Evolutionary conservation across 2,888 invertebrate species (phyloP).

Genomic region (Alentia gelatinosa): DNA sequence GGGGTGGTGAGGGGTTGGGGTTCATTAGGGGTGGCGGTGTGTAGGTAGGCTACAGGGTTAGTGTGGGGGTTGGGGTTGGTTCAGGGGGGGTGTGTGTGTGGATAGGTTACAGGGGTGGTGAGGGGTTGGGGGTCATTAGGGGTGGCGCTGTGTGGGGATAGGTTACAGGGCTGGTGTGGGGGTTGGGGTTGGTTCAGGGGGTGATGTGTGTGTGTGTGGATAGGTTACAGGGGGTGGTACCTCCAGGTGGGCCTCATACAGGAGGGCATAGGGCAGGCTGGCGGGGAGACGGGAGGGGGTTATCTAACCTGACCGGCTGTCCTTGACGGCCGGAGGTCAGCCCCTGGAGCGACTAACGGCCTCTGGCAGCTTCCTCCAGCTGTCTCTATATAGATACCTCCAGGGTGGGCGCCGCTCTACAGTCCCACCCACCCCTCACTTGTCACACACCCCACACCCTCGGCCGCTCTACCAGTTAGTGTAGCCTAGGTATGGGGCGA

Average conservation of each 20-base stretch:
- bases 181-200: not conserved
- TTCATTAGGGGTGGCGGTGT: too few relatives aligned
- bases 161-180: not conserved
- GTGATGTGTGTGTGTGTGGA: too few relatives aligned
- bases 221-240: not conserved
- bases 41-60: not conserved
- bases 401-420: too few relatives aligned
- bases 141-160: not conserved
- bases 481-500: too few relatives aligned
- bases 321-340: constrained; percentile 7
- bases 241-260: not conserved
- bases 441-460: too few relatives aligned
- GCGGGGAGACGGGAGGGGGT: not conserved
- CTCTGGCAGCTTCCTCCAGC: not conserved
- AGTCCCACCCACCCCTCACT: too few relatives aligned
- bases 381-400: not conserved
- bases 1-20: not conserved
- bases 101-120: not conserved
- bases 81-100: not conserved
- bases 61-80: not conserved
- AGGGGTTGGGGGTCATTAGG: not conserved
- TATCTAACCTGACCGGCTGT: not conserved
- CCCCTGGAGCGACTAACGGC: not conserved
- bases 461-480: too few relatives aligned
- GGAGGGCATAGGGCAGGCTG: not conserved